Conservation (phyloP, 2,888 invertebrate genomes). For the Embidobia sp. region DNA sequence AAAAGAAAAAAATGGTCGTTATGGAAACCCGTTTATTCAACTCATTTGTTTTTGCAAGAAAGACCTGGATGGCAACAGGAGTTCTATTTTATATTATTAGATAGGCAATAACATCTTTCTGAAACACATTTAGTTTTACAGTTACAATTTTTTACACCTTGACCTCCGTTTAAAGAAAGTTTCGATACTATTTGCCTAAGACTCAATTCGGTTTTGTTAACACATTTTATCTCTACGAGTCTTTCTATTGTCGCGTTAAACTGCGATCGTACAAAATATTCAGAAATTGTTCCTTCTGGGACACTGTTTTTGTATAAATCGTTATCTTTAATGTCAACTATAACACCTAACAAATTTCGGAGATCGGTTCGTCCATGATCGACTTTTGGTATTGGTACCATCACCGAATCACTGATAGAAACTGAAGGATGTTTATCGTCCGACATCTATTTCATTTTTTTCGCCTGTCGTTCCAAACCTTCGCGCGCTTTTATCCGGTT, state of each 20-base stretch:
- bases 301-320: no score
- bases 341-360: neutral
- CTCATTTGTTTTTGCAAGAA: constrained; percentile 7
- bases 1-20: constrained; percentile 1
- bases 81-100: neutral
- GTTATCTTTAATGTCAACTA: neutral
- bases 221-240: no score
- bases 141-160: no score
- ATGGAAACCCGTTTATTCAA: no score
- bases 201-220: no score
- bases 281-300: neutral
- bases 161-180: no score
- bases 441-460: neutral
- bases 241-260: no score
- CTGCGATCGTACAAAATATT: neutral
- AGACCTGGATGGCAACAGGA: neutral
- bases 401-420: neutral
- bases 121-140: no score
- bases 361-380: neutral
- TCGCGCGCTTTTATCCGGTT: neutral
- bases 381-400: neutral
- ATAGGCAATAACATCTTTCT: no score
- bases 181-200: no score
- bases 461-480: neutral
- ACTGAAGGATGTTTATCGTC: neutral